Conservation (phyloP, 2,888 invertebrate genomes). For the Zaprionus bogoriensis region DNA sequence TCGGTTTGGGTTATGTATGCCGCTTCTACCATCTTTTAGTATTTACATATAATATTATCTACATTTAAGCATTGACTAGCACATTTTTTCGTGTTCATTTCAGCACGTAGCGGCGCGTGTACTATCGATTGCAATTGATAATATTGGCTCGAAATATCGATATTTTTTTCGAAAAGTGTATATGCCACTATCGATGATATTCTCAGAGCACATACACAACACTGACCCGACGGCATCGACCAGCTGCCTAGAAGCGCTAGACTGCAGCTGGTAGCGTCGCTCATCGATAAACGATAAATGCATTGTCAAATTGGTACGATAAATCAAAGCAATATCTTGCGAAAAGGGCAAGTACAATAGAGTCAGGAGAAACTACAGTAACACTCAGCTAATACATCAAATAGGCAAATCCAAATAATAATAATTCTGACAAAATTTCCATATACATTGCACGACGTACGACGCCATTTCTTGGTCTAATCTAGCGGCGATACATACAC, state of each 20-base stretch:
- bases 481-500: slow-evolving; percentile 17
- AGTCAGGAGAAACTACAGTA: neutral
- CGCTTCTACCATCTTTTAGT: slow-evolving; percentile 39
- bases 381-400: neutral
- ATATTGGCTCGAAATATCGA: slow-evolving; percentile 14
- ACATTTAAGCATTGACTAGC: slow-evolving; percentile 59
- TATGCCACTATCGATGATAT: slow-evolving; percentile 3
- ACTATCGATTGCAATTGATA: slow-evolving; percentile 28
- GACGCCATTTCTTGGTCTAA: slow-evolving; percentile 39
- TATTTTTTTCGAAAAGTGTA: slow-evolving; percentile 1
- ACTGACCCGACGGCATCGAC: slow-evolving; percentile 23
- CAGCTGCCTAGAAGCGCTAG: slow-evolving; percentile 32
- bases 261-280: slow-evolving; percentile 26
- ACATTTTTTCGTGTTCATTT: slow-evolving; percentile 57
- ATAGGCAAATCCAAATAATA: neutral
- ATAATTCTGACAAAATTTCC: slow-evolving; percentile 5
- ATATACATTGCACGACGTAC: neutral
- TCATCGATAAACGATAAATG: slow-evolving; percentile 27
- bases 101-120: slow-evolving; percentile 52
- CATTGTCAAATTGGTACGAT: slow-evolving; percentile 19
- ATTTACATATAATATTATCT: slow-evolving; percentile 49
- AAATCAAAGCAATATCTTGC: slow-evolving; percentile 27
- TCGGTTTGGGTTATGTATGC: slow-evolving; percentile 14
- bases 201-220: neutral
- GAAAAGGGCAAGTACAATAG: slow-evolving; percentile 24